These are phyloP conservation scores for Nephotettix cincticeps DNA, from an alignment of 1,140 invertebrate genomes.

Conservation along the genomic window DNA sequence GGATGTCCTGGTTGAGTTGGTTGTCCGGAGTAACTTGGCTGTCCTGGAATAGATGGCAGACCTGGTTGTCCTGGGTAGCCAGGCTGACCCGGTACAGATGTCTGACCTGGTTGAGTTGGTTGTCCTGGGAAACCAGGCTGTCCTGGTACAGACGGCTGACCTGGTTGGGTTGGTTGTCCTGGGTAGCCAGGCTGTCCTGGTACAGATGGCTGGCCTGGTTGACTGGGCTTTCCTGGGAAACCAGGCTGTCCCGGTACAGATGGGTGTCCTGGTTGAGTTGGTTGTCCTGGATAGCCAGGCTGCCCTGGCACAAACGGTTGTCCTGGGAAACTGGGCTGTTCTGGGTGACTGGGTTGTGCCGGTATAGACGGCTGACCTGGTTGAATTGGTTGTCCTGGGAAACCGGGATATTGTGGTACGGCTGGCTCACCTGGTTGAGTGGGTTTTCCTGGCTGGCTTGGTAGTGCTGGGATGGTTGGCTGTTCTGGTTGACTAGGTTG, in stretches of 20 bases:
- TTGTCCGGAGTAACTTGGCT: conserved; percentile 40
- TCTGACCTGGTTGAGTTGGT: conserved; percentile 21
- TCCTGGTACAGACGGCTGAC: conserved; percentile 35
- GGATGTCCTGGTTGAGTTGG: conserved; percentile 33
- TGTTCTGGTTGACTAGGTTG: conserved; percentile 13
- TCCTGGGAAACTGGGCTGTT: conserved; percentile 36
- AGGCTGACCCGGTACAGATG: conserved; percentile 23
- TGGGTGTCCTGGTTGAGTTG: conserved; percentile 26
- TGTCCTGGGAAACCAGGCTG: conserved; percentile 36
- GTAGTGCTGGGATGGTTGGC: conserved; percentile 38
- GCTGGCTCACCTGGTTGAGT: conserved; percentile 35
- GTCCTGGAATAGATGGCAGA: conserved; percentile 34
- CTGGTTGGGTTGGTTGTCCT: conserved; percentile 39
- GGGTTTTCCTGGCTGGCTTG: conserved; percentile 37
- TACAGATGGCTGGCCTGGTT: conserved; percentile 35
- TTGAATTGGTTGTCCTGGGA: conserved; percentile 33
- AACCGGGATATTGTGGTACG: conserved; percentile 31
- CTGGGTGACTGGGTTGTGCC: conserved; percentile 35
- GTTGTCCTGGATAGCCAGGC: conserved; percentile 29
- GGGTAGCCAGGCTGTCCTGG: conserved; percentile 38
- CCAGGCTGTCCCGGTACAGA: conserved; percentile 34
- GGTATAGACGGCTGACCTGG: conserved; percentile 34
- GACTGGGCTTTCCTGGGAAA: conserved; percentile 29
- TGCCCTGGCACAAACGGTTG: conserved; percentile 32
- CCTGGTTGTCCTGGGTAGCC: conserved; percentile 39